Percentiles rank a stretch among this genome's conserved stretches.
These are phyloP conservation scores for Elmis aenea DNA, from an alignment of 2,888 invertebrate genomes.

Conservation along the genomic window DNA sequence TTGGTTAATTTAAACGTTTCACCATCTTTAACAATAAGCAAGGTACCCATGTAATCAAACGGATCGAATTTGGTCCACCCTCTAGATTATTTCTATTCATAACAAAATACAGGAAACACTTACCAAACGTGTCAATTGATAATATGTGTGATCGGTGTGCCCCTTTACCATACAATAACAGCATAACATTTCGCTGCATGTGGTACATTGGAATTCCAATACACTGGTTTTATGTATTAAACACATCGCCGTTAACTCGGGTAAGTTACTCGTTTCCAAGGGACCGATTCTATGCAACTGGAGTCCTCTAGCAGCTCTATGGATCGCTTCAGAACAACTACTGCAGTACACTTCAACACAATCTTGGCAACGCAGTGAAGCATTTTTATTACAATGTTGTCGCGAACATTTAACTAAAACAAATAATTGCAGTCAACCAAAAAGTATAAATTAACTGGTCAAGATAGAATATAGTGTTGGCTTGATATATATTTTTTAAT, in stretches of 20 bases:
- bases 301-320: slow-evolving; percentile 41
- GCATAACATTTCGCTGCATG: slow-evolving; percentile 43
- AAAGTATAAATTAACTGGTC: not conserved
- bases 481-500: no score
- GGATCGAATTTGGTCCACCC: no score
- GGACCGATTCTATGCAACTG: slow-evolving; percentile 33
- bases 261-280: slow-evolving; percentile 8
- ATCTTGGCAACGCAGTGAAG: slow-evolving; percentile 33
- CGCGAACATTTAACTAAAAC: slow-evolving; percentile 23
- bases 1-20: no score
- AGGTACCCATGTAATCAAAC: no score
- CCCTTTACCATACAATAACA: slow-evolving; percentile 43
- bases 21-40: no score
- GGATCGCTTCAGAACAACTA: slow-evolving; percentile 31
- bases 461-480: no score
- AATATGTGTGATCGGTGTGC: slow-evolving; percentile 41
- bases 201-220: slow-evolving; percentile 43
- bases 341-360: slow-evolving; percentile 37
- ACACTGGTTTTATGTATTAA: slow-evolving; percentile 32
- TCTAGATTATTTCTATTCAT: no score
- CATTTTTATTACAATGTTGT: slow-evolving; percentile 27
- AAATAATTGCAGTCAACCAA: not conserved
- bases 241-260: slow-evolving; percentile 31
- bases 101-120: slow-evolving; percentile 24
- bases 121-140: slow-evolving; percentile 39